Evolutionary conservation across 2,888 invertebrate genomes (phyloP).

Genomic region (Nycteola revayana): DNA sequence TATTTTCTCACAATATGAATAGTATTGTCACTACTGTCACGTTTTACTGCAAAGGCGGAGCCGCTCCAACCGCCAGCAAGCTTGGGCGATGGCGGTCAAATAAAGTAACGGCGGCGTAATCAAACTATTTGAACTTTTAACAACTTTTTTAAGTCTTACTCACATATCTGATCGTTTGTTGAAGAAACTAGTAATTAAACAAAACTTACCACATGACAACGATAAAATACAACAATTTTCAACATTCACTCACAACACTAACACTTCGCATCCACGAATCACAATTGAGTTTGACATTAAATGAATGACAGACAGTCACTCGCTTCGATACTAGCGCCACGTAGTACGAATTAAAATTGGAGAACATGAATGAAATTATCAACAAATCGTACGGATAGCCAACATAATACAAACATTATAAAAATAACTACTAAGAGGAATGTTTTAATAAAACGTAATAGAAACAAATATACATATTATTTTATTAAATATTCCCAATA

Average conservation of each 20-base stretch:
- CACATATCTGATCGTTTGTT: background rate
- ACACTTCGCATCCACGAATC: conserved; percentile 60
- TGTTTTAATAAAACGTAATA: no score
- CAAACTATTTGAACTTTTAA: conserved; percentile 19
- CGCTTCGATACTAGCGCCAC: conserved; percentile 61
- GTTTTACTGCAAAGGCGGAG: conserved; percentile 63
- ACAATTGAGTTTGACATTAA: conserved; percentile 45
- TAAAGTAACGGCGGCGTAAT: conserved; percentile 66
- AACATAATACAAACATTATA: conserved; percentile 3
- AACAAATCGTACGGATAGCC: conserved; percentile 4
- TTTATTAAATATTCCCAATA: no score
- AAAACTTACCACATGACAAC: conserved; percentile 75
- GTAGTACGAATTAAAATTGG: conserved; percentile 32
- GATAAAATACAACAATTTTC: conserved; percentile 55
- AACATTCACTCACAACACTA: conserved; percentile 75
- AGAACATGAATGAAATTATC: conserved; percentile 14
- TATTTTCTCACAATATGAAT: conserved; percentile 17
- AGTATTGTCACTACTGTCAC: conserved; percentile 39
- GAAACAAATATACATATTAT: no score
- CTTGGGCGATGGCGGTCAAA: conserved; percentile 80
- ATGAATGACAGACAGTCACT: conserved; percentile 24
- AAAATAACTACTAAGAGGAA: no score
- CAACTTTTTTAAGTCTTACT: background rate
- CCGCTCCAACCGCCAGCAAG: conserved; percentile 53
- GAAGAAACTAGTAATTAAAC: conserved; percentile 13